Evolutionary conservation across 2,113 vertebrate species (phyloP).

Genomic region (Crotalus tigris): DNA sequence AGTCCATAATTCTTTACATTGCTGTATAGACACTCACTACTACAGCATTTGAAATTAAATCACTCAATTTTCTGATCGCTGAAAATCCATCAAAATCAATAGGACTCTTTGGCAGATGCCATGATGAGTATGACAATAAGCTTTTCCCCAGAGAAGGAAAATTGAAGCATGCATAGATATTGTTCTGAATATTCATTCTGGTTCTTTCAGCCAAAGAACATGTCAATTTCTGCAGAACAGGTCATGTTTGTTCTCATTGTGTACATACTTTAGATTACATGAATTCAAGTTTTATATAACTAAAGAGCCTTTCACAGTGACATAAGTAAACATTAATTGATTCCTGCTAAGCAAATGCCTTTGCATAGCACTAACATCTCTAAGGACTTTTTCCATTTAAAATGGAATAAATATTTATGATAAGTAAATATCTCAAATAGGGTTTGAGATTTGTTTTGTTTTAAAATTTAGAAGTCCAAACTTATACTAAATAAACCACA

Average conservation of each 20-base stretch:
- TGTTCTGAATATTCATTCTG: background rate
- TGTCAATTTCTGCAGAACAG: background rate
- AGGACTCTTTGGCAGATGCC: background rate
- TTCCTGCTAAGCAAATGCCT: background rate
- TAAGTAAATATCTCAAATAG: background rate
- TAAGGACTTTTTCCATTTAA: background rate
- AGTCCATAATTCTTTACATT: background rate
- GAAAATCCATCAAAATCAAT: background rate
- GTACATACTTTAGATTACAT: background rate
- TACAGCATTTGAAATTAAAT: background rate
- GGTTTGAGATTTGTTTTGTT: background rate
- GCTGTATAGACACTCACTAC: background rate
- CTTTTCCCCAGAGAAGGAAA: background rate
- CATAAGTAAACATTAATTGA: background rate
- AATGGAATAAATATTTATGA: background rate
- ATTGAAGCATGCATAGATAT: background rate
- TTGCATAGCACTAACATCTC: background rate
- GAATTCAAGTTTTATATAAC: background rate
- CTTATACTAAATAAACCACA: background rate
- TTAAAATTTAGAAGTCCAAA: background rate
- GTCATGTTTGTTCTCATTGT: background rate
- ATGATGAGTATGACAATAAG: background rate
- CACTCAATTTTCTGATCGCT: background rate
- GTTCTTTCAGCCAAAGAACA: background rate
- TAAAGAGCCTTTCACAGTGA: background rate